Conservation (phyloP, 2,797 vertebrate species). For the Lutjanus campechanus region DNA sequence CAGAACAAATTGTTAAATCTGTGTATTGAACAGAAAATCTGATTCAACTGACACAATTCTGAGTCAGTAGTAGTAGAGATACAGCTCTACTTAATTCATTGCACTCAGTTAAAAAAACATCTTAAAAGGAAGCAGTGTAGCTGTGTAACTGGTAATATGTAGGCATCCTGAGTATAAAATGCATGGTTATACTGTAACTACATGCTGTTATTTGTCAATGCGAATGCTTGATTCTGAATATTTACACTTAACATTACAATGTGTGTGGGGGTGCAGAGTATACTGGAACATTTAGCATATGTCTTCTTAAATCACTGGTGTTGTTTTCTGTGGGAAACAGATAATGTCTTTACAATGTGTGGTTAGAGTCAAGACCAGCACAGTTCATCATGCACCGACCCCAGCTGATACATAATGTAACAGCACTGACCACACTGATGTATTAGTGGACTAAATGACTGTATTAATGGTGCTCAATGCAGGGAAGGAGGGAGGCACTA, state of each 20-base stretch:
- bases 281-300: background rate
- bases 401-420: constrained; percentile 83
- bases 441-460: constrained; percentile 76
- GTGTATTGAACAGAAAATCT: no score
- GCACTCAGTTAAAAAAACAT: no score
- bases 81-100: no score
- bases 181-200: background rate
- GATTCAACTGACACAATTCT: no score
- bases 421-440: constrained; percentile 78
- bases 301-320: constrained; percentile 55
- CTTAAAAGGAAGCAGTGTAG: background rate
- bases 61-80: no score
- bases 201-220: background rate
- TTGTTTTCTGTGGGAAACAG: constrained; percentile 72
- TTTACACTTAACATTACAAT: constrained; percentile 4
- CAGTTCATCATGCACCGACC: constrained; percentile 78
- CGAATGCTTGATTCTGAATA: background rate
- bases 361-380: constrained; percentile 77
- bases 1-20: no score
- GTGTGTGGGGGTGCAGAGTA: constrained; percentile 15
- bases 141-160: no score
- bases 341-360: constrained; percentile 81
- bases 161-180: background rate
- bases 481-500: constrained; percentile 60
- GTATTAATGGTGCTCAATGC: constrained; percentile 72